Evolutionary conservation across 1,140 invertebrate genomes (phyloP).

Genomic region (Aricia agestis): DNA sequence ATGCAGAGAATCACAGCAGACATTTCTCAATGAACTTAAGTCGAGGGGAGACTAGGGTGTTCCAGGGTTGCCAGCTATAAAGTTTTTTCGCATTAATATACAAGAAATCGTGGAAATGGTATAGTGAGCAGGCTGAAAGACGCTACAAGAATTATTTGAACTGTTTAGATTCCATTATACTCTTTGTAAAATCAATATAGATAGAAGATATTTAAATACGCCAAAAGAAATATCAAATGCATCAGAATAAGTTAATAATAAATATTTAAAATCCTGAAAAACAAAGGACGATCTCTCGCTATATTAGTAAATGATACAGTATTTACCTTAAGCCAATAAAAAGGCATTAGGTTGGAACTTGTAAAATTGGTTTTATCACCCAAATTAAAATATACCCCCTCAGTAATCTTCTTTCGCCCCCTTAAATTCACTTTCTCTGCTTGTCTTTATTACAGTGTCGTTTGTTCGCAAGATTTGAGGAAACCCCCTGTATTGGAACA

Average conservation of each 20-base stretch:
- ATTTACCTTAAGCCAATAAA: neutral
- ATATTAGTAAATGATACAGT: neutral
- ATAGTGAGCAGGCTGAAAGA: neutral
- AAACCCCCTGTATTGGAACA: constrained; percentile 56
- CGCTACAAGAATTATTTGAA: constrained; percentile 18
- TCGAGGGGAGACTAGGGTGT: constrained; percentile 42
- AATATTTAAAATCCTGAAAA: neutral
- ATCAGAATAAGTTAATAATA: no score
- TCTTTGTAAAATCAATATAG: no score
- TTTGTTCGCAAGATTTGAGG: constrained; percentile 76
- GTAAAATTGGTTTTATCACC: constrained; percentile 42
- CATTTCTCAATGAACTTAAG: constrained; percentile 68
- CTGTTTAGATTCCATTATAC: no score
- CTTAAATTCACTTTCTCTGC: constrained; percentile 80
- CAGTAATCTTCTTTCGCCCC: constrained; percentile 78
- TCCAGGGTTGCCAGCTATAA: constrained; percentile 42
- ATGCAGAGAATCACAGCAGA: constrained; percentile 76
- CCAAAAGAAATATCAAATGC: no score
- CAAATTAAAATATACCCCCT: constrained; percentile 71
- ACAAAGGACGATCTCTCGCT: neutral
- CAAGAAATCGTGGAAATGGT: neutral
- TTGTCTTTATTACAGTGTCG: constrained; percentile 77
- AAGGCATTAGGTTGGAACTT: neutral
- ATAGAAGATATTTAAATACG: no score
- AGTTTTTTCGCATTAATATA: constrained; percentile 55